Base-by-base conservation (phyloP, 1,140 invertebrate genomes). In the Eupeodes corollae region DNA sequence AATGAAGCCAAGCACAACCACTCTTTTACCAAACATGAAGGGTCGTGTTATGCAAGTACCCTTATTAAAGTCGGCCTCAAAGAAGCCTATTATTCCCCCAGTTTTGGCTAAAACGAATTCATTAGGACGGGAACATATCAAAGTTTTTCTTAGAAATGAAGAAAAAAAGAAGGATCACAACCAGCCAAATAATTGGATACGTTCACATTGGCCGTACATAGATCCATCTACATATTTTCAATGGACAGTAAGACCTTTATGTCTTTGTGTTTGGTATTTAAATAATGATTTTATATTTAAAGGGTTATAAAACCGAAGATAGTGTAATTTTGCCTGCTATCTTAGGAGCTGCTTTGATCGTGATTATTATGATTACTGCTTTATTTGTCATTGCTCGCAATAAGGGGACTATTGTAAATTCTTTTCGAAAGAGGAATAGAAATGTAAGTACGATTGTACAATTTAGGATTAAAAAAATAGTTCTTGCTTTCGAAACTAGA, bases 151-250 rank as follows among this genome's bases (percentile, higher is more conserved):
- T 5, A 26, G 21, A 35, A 35, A 35, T 35, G 12, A 35, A n/a
- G 16, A 14, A 41, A 18, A 21, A 12, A 19, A 60, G 60, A 9
- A 70, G 65, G 37, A 68, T 63, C 46, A 66, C 60, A 46, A 57
- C 61, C 16, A 68, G 61, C 63, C 42, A 49, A 35, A 56, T 51
- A 52, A 63, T 57, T 60, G 64, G 64, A 65, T 67, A 33, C 57
- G 58, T 13, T 59, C 57, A 16, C 57, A 63, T 47, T 80, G 79
- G 79, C 74, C 78, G 34, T 80, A 78, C 56, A 71, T 75, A 37
- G 76, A 79, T 61, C 70, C 75, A n/a, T 76, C 77, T 5, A 75
- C 77, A 30, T 76, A 77, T 56, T 75, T 78, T 54, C 77, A 77
- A 59, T 80, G 77, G 78, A 74, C 75, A 63, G 78, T 80, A 58